Evolutionary conservation across 92 coral and sea anemone species (phyloP), one percentile per base, ranked within the genome.

Genomic region (Parazoanthus swiftii): DNA sequence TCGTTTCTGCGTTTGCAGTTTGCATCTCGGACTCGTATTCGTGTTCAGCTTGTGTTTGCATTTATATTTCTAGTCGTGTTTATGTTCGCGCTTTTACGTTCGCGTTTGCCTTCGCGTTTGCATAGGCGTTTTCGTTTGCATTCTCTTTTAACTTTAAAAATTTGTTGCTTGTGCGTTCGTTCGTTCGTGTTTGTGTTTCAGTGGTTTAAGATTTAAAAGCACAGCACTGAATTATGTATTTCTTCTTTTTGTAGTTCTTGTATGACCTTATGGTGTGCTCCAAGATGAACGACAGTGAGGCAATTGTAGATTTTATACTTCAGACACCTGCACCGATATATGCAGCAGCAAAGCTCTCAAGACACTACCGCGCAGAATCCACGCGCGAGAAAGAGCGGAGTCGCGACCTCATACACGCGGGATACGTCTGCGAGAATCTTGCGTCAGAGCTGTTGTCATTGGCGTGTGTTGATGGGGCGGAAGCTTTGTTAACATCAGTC

Each of bases 181-280:
- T 46, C 23, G 6, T 15, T n/a, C 8, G 18, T 36, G 43, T 74
- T 35, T 39, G 78, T 35, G 43, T 74, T 36, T 63, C 70, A 63
- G 70, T 23, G 26, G 70, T 63, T 63, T 21, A 63, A 63, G 70
- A 23, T 26, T 39, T 39, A 39, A 39, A 63, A 63, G 26, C 20
- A 35, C 46, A 29, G 18, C 86, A 42, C 35, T 20, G 23, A 35
- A 43, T 10, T 59, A 29, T 18, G 15, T 72, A 82, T 81, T 51
- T 46, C 81, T 15, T 91, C 65, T 59, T 44, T 37, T 82, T 85
- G 38, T 76, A 97, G 99, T 97, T 97, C 65, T 90, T 97, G 54
- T 97, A 92, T 80, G 99, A 97, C 72, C 94, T 97, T 67, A 97
- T 97, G 99, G 99, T 97, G 38, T 97, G 99, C 46, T 95, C 98